A percentile compares a stretch with the other conserved stretches of the same genome.
Evolutionary conservation across 2,888 invertebrate genomes (phyloP).

Genomic region (Oxytorus armatus): DNA sequence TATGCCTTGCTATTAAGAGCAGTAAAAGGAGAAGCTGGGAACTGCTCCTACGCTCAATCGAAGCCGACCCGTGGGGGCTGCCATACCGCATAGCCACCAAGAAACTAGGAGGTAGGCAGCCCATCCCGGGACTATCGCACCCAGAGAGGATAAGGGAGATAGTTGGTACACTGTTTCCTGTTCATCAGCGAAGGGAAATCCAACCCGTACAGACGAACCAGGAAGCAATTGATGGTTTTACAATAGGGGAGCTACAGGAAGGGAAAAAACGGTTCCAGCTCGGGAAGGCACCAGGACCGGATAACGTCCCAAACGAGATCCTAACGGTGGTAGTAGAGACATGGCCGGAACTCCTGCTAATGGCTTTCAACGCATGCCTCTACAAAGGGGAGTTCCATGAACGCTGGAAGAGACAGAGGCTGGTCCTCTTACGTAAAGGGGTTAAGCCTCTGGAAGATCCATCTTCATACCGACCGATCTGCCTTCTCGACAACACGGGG

Average conservation of each 20-base stretch:
- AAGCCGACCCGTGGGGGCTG: slow-evolving; percentile 59
- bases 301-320: no score
- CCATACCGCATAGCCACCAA: slow-evolving; percentile 65
- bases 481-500: no score
- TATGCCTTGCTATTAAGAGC: slow-evolving; percentile 45
- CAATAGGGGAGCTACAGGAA: no score
- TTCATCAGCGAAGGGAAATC: no score
- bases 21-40: slow-evolving; percentile 48
- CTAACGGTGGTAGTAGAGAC: neutral
- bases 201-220: slow-evolving; percentile 44
- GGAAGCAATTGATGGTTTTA: slow-evolving; percentile 18
- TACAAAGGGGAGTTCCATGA: slow-evolving; percentile 26
- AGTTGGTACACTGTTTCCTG: slow-evolving; percentile 62
- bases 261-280: no score
- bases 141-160: slow-evolving; percentile 63
- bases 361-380: slow-evolving; percentile 48
- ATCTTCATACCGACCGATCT: no score
- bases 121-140: slow-evolving; percentile 53
- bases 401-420: slow-evolving; percentile 59
- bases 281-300: no score
- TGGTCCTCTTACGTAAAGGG: no score
- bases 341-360: slow-evolving; percentile 45
- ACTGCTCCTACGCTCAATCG: slow-evolving; percentile 53
- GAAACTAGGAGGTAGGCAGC: slow-evolving; percentile 45
- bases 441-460: no score